Base-by-base conservation (phyloP, 2,113 vertebrate genomes). In the Hemichromis elongatus region DNA sequence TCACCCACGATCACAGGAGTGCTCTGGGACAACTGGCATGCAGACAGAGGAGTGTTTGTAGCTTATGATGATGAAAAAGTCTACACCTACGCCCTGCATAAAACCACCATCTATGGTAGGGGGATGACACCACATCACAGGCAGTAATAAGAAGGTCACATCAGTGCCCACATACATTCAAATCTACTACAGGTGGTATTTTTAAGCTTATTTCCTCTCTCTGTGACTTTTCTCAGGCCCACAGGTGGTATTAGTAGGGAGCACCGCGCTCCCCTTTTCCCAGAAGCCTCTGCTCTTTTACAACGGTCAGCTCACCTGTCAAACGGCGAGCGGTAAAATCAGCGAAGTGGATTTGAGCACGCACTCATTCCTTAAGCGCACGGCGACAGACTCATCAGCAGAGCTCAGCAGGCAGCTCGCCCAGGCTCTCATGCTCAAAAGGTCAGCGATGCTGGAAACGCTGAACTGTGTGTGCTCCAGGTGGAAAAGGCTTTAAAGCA, bases 241-340 rank as follows among this genome's bases (percentile, higher is more conserved):
- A 26, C 97, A 92, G 94, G 95, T 98, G 88, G 95, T 98, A 89
- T 92, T 98, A 90, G 98, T 97, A 75, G 99, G 98, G 55, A 94
- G 94, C 89, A 99, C 96, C 0, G 94, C 97, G 52, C 95, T 99
- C 53, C 97, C 97, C 6, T 99, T 97, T 93, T 98, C 97, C 89
- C 96, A 99, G 78, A 99, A 97, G 88, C 99, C 98, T 92, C 92
- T 99, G 94, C 97, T 99, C 61, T 84, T 99, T 53, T 96, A 99
- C 94, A 98, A 99, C 3, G 98, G 98, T 56, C 97, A 98, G 89
- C 56, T 99, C 93, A 99, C 97, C 2, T 99, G 98, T 95, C 99
- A 99, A 95, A 99, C 97, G 4, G 96, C 96, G 16, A 99, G 97
- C 40, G 98, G 98, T 30, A 98, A 97, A 94, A 97, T 96, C 81